Percentiles rank a stretch among this genome's conserved stretches.
These are phyloP conservation scores for Phyllotis vaccarum DNA, from an alignment of 2,797 vertebrate genomes.

Conservation along the genomic window DNA sequence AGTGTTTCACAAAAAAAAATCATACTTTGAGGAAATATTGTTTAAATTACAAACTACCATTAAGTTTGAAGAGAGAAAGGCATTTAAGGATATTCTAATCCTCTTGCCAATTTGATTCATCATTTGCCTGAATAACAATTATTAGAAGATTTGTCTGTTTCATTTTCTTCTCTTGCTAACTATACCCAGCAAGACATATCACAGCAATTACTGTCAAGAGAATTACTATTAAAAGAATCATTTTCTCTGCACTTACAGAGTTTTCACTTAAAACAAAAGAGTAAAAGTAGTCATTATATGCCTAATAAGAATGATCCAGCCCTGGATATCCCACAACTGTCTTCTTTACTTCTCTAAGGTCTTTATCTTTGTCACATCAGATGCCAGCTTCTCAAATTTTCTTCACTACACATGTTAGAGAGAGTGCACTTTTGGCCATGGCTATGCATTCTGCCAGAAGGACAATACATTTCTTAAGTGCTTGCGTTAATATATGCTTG, in stretches of 20 bases:
- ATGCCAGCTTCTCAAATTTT: background rate
- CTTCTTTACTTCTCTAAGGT: background rate
- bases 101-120: conserved; percentile 66
- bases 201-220: conserved; percentile 77
- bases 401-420: background rate
- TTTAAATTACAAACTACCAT: conserved; percentile 66
- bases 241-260: conserved; percentile 69
- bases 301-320: conserved; percentile 44
- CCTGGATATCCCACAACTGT: background rate
- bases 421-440: background rate
- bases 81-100: conserved; percentile 24
- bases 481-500: background rate
- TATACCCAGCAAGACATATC: conserved; percentile 49
- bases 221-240: conserved; percentile 70
- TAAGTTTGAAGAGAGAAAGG: conserved; percentile 64
- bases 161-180: conserved; percentile 71
- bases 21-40: conserved; percentile 9
- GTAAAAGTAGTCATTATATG: conserved; percentile 62
- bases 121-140: conserved; percentile 67
- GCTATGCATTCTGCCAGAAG: background rate
- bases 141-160: conserved; percentile 66
- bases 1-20: conserved; percentile 14
- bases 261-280: conserved; percentile 74
- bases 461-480: background rate
- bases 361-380: background rate